Evolutionary conservation across 2,888 invertebrate genomes (phyloP), one percentile per base, ranked within the genome.

Genomic region (Danaus chrysippus): DNA sequence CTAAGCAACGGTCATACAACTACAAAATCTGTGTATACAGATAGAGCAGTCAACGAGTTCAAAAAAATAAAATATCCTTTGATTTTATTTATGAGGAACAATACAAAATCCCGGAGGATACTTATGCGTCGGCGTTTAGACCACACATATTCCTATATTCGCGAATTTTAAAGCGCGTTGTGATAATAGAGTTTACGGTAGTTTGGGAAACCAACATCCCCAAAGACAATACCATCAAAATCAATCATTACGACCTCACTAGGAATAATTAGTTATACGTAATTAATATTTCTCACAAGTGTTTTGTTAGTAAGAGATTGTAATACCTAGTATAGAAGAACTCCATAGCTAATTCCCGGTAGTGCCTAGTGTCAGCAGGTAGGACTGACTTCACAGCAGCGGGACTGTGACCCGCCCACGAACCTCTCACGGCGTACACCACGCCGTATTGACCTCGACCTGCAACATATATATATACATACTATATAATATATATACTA

Each of bases 271-370:
- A 1, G 2, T 23, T 1, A 23, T 23, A 23, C 5, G 23, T 3
- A 1, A 23, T 23, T 34, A 5, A 5, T 34, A 34, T 6, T 34
- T 34, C 1, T 6, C 6, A 34, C 23, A 34, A 34, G 23, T 5
- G 23, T 5, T 34, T n/a, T 34, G 8, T 34, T 34, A 3, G 46
- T 9, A 15, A 10, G 17, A 17, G n/a, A 17, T 11, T 11, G n/a
- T 9, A 64, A 65, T 75, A 95, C 95, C 95, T 94, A 56, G 97
- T 96, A 75, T 97, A 97, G 81, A 96, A 96, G 91, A 97, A 97
- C 84, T 97, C 97, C 94, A 97, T 95, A 0, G 97, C 96, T 1
- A 97, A 87, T 77, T 97, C 97, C 77, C 95, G 95, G 95, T 96
- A 97, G 78, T 97, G 97, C 65, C 96, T 92, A 73, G 96, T 96